Conservation (phyloP, 1,140 invertebrate genomes). For the Oncopodura yosiiana region DNA sequence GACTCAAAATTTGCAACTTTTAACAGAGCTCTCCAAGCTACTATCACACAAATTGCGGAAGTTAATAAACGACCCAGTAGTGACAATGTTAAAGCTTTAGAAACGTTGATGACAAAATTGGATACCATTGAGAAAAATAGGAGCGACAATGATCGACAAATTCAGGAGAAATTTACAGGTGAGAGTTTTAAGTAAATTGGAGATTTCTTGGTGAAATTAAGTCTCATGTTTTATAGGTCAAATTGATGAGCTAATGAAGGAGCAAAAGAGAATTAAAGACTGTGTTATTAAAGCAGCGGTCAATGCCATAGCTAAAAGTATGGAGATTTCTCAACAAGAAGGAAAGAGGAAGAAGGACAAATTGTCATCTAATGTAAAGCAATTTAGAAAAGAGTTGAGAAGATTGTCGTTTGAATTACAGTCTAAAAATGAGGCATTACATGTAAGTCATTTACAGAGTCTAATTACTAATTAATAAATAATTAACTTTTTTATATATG, state of each 20-base stretch:
- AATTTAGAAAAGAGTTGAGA: constrained; percentile 27
- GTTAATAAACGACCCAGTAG: too few relatives aligned
- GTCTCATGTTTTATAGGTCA: too few relatives aligned
- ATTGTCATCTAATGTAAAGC: constrained; percentile 17
- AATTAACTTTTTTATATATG: neutral
- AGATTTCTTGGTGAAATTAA: too few relatives aligned
- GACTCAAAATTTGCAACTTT: too few relatives aligned
- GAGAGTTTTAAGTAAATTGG: too few relatives aligned
- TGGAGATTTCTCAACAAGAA: constrained; percentile 17
- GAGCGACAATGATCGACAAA: neutral
- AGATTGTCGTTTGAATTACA: constrained; percentile 16
- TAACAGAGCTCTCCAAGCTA: too few relatives aligned
- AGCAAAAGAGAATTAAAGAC: constrained; percentile 23
- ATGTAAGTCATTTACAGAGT: constrained; percentile 5
- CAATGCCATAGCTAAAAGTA: constrained; percentile 6
- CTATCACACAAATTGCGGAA: too few relatives aligned
- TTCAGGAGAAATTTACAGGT: too few relatives aligned
- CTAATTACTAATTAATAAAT: neutral
- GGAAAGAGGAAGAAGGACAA: constrained; percentile 17
- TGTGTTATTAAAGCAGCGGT: constrained; percentile 13
- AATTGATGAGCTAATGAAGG: neutral
- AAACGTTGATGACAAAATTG: neutral
- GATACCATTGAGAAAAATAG: neutral
- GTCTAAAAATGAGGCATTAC: constrained; percentile 14
- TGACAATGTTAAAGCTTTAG: too few relatives aligned